Evolutionary conservation across 2,113 vertebrate species (phyloP).

Genomic region (Amazona vittata): DNA sequence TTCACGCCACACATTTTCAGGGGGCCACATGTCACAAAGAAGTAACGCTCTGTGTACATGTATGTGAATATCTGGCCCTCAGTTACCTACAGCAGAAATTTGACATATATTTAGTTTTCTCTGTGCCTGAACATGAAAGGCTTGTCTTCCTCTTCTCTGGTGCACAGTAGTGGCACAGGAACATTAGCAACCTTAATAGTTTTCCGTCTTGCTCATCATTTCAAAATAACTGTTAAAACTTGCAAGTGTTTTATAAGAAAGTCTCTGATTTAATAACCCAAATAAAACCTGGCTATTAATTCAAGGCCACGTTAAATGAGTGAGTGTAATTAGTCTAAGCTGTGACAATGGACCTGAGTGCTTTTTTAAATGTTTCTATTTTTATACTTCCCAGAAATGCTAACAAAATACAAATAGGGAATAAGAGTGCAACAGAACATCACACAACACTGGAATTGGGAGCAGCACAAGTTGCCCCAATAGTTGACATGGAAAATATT

Average conservation of each 20-base stretch:
- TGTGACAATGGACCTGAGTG: background rate
- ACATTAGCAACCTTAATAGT: background rate
- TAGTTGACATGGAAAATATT: background rate
- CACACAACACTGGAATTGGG: background rate
- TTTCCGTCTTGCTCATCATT: background rate
- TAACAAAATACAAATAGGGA: constrained; percentile 20
- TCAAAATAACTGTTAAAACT: background rate
- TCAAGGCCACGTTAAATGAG: background rate
- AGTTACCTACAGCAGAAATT: background rate
- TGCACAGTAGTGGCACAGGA: background rate
- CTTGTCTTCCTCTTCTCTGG: background rate
- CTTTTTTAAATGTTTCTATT: background rate
- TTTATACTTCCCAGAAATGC: background rate
- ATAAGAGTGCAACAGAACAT: background rate
- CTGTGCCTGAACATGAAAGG: background rate
- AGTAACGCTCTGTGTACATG: background rate
- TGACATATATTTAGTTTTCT: background rate
- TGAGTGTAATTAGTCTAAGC: background rate
- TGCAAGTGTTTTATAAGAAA: background rate
- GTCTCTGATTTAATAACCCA: background rate
- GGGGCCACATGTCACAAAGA: background rate
- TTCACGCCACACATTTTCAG: background rate
- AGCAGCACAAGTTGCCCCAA: background rate
- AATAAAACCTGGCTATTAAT: constrained; percentile 16
- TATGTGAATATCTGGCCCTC: background rate